Base-by-base conservation (phyloP, 2,888 invertebrate species). In the Caenorhabditis angaria region DNA sequence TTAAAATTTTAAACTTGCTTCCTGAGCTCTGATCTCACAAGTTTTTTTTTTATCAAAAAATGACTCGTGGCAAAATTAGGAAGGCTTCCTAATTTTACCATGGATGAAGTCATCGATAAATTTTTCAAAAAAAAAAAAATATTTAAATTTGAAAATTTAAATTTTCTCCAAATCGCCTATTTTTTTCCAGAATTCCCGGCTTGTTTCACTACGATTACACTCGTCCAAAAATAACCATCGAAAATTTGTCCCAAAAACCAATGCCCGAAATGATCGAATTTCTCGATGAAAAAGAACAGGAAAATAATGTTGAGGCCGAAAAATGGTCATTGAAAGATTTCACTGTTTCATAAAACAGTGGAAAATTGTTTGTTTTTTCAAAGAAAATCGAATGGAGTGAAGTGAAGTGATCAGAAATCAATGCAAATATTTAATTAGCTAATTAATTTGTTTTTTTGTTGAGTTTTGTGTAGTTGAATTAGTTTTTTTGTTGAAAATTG, bases 121-220 rank as follows among this genome's bases (percentile, higher is more conserved):
- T n/a, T n/a, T n/a, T 32, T 32, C 41, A 41, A 18, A 57, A n/a
- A 28, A 22, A 29, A 57, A 27, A 27, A n/a, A n/a, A n/a, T n/a
- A 22, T 8, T 18, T 56, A 24, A 22, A n/a, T 28, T 56, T 27
- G 24, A 8, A 27, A 10, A 56, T 12, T 12, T 8, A 5, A 5
- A 32, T 8, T 32, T 32, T 32, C 12, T 32, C 32, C 6, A 22
- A 25, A 12, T 25, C 3, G 47, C 20, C 14, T 48, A 22, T 29
- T 53, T 22, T 22, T 53, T 70, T 78, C n/a, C 72, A 83, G 83
- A 63, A 67, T 77, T 24, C 87, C 87, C 18, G 87, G 87, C 3
- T 70, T 87, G 27, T 87, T 83, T 64, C 67, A 73, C n/a, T 87
- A 82, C 73, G 78, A 87, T 59, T 81, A 84, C 63, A 72, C 76